Conservation (phyloP, 2,797 vertebrate genomes). For the Lateolabrax maculatus region DNA sequence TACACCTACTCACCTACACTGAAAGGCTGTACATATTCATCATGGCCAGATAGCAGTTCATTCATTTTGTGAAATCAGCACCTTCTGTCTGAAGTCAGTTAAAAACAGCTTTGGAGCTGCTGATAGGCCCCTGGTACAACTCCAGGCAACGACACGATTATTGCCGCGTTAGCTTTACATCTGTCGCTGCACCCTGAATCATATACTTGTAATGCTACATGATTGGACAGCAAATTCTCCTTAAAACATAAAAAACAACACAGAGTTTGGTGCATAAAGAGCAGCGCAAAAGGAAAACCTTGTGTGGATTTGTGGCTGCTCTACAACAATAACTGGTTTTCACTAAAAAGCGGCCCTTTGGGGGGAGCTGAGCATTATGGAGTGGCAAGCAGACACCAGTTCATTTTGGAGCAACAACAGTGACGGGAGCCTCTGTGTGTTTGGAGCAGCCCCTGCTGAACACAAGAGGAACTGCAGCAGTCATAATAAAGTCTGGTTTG, state of each 20-base stretch:
- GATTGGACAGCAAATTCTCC: neutral
- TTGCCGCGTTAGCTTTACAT: neutral
- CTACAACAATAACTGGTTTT: slow-evolving; percentile 18
- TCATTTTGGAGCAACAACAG: slow-evolving; percentile 47
- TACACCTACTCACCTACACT: neutral
- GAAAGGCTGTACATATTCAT: neutral
- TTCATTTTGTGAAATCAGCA: neutral
- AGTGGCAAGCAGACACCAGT: slow-evolving; percentile 39
- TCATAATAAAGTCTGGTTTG: neutral
- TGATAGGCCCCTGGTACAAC: neutral
- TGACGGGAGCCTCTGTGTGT: slow-evolving; percentile 48
- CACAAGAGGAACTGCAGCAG: slow-evolving; percentile 45
- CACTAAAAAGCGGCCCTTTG: slow-evolving; percentile 25
- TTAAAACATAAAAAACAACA: slow-evolving; percentile 4
- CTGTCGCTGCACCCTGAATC: neutral
- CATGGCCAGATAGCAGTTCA: neutral
- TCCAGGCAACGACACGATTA: neutral
- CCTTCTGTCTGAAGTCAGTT: neutral
- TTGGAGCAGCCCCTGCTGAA: slow-evolving; percentile 76
- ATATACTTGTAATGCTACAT: slow-evolving; percentile 6
- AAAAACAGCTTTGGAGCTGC: neutral
- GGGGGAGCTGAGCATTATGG: slow-evolving; percentile 31
- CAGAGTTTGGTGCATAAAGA: slow-evolving; percentile 2
- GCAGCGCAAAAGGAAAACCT: slow-evolving; percentile 4
- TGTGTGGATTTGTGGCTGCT: slow-evolving; percentile 14